Evolutionary conservation across 2,113 vertebrate genomes (phyloP).

Genomic region (Eurystomus gularis): DNA sequence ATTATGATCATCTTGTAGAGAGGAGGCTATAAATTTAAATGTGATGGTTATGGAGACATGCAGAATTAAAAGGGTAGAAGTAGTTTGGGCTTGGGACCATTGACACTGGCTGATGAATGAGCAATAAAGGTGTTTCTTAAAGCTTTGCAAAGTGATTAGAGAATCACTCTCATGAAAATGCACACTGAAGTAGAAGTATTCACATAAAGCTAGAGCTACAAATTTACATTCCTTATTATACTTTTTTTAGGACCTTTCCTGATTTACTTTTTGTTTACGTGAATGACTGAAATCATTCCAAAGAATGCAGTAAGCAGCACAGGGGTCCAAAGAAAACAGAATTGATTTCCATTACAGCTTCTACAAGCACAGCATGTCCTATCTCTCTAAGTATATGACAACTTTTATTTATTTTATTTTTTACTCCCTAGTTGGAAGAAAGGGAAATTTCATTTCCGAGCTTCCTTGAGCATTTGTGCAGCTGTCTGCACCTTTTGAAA

Average conservation of each 20-base stretch:
- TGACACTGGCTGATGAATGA: not conserved
- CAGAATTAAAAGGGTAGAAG: not conserved
- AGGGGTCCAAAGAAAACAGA: not conserved
- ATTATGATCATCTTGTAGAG: not conserved
- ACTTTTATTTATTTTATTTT: not conserved
- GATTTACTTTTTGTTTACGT: not conserved
- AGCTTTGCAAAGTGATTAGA: not conserved
- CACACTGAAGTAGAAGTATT: not conserved
- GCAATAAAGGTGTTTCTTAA: not conserved
- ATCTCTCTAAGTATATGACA: not conserved
- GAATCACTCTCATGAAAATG: not conserved
- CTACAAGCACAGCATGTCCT: not conserved
- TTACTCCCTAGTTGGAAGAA: not conserved
- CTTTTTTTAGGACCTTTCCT: not conserved
- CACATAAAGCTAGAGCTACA: not conserved
- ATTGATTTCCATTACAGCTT: not conserved
- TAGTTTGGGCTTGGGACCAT: not conserved
- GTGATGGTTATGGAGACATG: not conserved
- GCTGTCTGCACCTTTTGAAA: not conserved
- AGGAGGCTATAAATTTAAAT: not conserved
- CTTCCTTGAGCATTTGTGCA: not conserved
- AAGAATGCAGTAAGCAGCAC: not conserved
- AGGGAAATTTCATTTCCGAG: not conserved
- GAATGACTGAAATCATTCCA: not conserved
- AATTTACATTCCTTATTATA: not conserved